Evolutionary conservation across 2,888 invertebrate genomes (phyloP), one percentile per base, ranked within the genome.

Genomic region (Tineola bisselliella): DNA sequence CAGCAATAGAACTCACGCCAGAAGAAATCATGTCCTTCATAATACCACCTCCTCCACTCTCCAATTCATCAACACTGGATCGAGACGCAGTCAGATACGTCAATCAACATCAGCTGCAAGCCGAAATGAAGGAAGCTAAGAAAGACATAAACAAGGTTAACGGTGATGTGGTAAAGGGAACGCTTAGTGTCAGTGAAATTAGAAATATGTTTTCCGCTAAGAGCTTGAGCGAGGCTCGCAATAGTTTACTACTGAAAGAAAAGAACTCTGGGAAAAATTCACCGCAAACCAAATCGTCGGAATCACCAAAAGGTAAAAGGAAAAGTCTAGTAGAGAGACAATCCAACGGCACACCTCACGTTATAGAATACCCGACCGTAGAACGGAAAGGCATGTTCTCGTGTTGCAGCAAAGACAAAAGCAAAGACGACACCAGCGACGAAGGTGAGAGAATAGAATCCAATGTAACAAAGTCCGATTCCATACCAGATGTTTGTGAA

Each of bases 11-110:
- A 74, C 80, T 94, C 57, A 94, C 93, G 0, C 92, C 93, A 0
- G 94, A 94, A 77, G 93, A 94, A 81, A 93, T 95, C 57, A 91
- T 93, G 87, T 93, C 94, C 0, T 94, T 91, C 68, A 95, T 94
- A 64, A 94, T 95, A 72, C 94, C 94, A 18, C 93, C 92, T 4
- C 94, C 94, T 0, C 93, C 93, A 0, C 88, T 88, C 59, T 83
- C 90, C 2, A 89, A 88, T 63, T 81, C 84, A 25, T 84, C 83
- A 2, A 82, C 84, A 12, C 74, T 82, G 77, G 82, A 80, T 71
- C 79, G 80, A 73, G 84, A 84, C 62, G 75, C 69, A 65, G 79
- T 76, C 59, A 79, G 77, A 65, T 84, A 84, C 63, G 77, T 75
- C 12, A 83, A 83, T 68, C 81, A 84, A 67, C 73, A 72, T 63